A percentile compares a stretch with the other conserved stretches of the same genome.
Evolutionary conservation across 2,113 vertebrate genomes (phyloP).

Genomic region (Plotosus lineatus): DNA sequence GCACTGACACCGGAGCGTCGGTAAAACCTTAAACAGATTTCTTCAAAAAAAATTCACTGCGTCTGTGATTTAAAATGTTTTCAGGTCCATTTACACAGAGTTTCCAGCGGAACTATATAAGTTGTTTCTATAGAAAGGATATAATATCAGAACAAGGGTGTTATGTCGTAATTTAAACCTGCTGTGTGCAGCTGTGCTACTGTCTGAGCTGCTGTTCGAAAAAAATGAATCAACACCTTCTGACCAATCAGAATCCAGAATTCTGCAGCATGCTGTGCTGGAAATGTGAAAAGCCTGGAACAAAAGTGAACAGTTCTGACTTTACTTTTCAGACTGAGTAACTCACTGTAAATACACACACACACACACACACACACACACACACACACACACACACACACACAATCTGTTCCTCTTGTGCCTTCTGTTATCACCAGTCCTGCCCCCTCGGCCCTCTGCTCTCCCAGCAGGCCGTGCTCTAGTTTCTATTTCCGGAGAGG

Average conservation of each 20-base stretch:
- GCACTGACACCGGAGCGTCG: background rate
- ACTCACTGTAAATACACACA: slow-evolving; percentile 50
- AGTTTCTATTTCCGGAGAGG: slow-evolving; percentile 32
- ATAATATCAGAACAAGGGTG: background rate
- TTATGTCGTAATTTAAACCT: too few species aligned
- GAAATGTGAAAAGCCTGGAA: background rate
- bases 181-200: background rate
- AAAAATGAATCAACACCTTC: background rate
- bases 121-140: background rate
- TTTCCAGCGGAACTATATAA: background rate
- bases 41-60: background rate
- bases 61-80: background rate
- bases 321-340: background rate
- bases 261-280: background rate
- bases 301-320: background rate
- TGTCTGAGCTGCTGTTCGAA: background rate
- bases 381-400: slow-evolving; percentile 32
- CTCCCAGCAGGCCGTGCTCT: slow-evolving; percentile 28
- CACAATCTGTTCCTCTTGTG: slow-evolving; percentile 47
- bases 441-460: slow-evolving; percentile 7
- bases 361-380: slow-evolving; percentile 21
- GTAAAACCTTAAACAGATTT: background rate
- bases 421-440: slow-evolving; percentile 40
- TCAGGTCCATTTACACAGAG: background rate
- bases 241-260: slow-evolving; percentile 11